phyloP scores from a whole-genome alignment of 2,113 vertebrate genomes.

The Eurystomus gularis region DNA sequence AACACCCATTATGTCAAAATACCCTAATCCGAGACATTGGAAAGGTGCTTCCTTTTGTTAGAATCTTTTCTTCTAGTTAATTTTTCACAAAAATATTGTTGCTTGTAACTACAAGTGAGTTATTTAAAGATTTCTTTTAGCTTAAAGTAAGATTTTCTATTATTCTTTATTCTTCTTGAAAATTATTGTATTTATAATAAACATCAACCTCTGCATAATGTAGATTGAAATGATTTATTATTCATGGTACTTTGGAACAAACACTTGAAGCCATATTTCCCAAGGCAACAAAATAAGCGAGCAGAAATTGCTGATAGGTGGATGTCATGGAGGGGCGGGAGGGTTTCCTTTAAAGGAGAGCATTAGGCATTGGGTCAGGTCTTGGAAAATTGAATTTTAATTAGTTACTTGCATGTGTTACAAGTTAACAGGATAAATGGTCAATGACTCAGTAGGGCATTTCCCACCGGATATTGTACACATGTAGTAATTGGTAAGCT shows the following conservation, averaged over 20 bases:
- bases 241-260: not conserved
- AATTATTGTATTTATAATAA: constrained; percentile 10
- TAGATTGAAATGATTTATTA: not conserved
- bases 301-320: not conserved
- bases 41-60: not conserved
- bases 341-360: not conserved
- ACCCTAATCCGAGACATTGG: not conserved
- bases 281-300: not conserved
- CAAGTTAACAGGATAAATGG: constrained; percentile 26
- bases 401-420: constrained; percentile 35
- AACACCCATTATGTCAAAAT: not conserved
- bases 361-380: not conserved
- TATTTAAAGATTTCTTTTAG: not conserved
- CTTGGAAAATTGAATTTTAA: constrained; percentile 57
- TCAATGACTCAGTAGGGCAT: not conserved
- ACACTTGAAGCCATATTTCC: not conserved
- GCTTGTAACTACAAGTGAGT: not conserved
- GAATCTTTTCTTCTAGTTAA: not conserved
- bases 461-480: not conserved
- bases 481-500: not conserved
- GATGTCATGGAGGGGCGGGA: not conserved
- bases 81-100: not conserved
- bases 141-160: not conserved
- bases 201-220: not conserved
- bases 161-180: not conserved